Evolutionary conservation across 2,797 vertebrate genomes (phyloP), one percentile per base, ranked within the genome.

Genomic region (Neostethus bicornis): DNA sequence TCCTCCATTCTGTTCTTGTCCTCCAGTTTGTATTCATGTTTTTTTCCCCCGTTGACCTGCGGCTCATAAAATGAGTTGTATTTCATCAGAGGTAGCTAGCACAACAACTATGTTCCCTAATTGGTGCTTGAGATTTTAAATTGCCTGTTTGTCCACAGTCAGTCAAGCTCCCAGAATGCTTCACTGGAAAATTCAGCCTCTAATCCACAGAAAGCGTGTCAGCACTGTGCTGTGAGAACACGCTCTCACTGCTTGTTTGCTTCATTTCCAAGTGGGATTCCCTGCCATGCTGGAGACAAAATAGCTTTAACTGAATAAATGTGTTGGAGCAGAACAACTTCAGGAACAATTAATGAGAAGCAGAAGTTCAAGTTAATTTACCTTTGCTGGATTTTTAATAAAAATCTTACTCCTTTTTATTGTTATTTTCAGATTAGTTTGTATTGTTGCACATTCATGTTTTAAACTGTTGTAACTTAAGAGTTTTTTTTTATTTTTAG

Each of bases 101-200:
- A 65, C 67, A 73, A 72, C 60, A 65, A 78, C 55, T 31, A 35
- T 76, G 64, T 80, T 80, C 73, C 82, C 80, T 78, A 85, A 81
- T 75, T 84, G 79, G 50, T 74, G 71, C 61, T 82, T 80, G 52
- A 75, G 75, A 73, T 78, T 72, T 79, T 58, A 84, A 75, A 85
- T 76, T 70, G 69, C 62, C 61, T 68, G 48, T 70, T 74, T 70
- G 51, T 55, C 59, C 60, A 49, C 51, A 50, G 63, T 60, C 59
- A 47, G 67, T 62, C 70, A 59, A 44, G 53, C 56, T 58, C 46
- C 57, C 61, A 26, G 58, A 70, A 57, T 64, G 47, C 39, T 60
- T 42, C 70, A 64, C 35, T 63, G 21, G 48, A 41, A 73, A 58
- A 51, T 34, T 16, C 24, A 31, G 6, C 48, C 17, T 28, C 66